Conservation (phyloP, 2,113 vertebrate genomes). For the Sinocyclocheilus maitianheensis region DNA sequence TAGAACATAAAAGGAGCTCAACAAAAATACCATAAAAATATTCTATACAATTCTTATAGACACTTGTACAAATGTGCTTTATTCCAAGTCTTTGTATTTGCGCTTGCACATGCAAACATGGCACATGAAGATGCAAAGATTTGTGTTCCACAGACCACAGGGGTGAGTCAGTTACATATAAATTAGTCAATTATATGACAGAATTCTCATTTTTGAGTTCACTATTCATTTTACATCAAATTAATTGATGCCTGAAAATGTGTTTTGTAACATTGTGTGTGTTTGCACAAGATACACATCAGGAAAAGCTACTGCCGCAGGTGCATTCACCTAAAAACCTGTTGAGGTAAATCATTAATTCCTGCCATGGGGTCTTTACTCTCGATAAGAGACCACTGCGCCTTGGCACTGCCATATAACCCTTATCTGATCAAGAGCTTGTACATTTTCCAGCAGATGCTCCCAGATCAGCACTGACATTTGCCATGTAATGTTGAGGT, state of each 20-base stretch:
- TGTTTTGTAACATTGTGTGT: neutral
- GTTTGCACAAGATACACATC: neutral
- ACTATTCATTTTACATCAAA: neutral
- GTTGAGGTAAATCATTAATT: conserved; percentile 44
- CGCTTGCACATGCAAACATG: too few species aligned
- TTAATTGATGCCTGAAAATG: neutral
- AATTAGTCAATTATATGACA: neutral
- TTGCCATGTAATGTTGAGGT: conserved; percentile 6
- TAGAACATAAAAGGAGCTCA: too few species aligned
- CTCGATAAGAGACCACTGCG: conserved; percentile 1
- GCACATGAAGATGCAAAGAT: too few species aligned
- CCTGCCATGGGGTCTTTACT: neutral
- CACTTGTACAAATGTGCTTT: too few species aligned
- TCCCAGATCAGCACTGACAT: conserved; percentile 35
- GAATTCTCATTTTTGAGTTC: neutral
- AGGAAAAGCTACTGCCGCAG: conserved; percentile 27
- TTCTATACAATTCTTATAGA: too few species aligned
- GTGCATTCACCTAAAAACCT: conserved; percentile 46
- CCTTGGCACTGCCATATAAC: conserved; percentile 27
- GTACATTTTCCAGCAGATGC: neutral
- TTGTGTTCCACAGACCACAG: too few species aligned
- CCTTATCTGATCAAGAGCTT: conserved; percentile 25
- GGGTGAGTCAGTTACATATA: neutral
- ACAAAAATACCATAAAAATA: too few species aligned
- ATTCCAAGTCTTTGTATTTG: too few species aligned